phyloP scores from a whole-genome alignment of 2,113 vertebrate species.

The Eurystomus gularis region DNA sequence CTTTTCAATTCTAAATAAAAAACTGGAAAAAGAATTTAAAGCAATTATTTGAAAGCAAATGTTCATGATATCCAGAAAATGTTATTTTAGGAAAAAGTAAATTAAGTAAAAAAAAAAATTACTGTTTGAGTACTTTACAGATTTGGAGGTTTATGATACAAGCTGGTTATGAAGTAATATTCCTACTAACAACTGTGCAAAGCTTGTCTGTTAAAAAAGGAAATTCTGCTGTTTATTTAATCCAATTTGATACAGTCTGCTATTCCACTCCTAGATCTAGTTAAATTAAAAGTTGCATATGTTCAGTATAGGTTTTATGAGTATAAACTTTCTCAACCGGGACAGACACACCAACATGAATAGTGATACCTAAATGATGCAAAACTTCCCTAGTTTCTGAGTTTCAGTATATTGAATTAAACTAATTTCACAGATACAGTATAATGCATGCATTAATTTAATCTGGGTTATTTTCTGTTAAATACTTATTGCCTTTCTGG shows the following conservation, averaged over 20 bases:
- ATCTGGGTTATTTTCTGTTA: constrained; percentile 17
- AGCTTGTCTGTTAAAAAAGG: neutral
- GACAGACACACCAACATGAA: neutral
- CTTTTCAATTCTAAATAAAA: neutral
- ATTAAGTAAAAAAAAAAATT: neutral
- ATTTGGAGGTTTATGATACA: neutral
- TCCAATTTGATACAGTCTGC: neutral
- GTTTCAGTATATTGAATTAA: constrained; percentile 9
- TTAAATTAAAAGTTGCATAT: constrained; percentile 21
- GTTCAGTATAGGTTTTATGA: neutral
- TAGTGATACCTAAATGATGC: neutral
- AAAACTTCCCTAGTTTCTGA: neutral
- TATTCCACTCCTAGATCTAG: neutral
- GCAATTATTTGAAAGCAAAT: neutral
- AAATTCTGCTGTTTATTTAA: neutral
- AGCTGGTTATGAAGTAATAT: neutral
- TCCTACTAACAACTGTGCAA: neutral
- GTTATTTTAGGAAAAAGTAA: neutral
- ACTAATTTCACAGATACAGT: constrained; percentile 7
- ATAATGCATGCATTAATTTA: constrained; percentile 7
- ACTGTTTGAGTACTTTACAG: neutral
- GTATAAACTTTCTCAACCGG: neutral
- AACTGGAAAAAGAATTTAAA: neutral
- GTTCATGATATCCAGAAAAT: neutral
- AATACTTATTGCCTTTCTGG: constrained; percentile 1